Percentiles rank a stretch among this genome's conserved stretches.
Evolutionary conservation across 2,113 vertebrate genomes (phyloP).

Genomic region (Lepisosteus osseus): DNA sequence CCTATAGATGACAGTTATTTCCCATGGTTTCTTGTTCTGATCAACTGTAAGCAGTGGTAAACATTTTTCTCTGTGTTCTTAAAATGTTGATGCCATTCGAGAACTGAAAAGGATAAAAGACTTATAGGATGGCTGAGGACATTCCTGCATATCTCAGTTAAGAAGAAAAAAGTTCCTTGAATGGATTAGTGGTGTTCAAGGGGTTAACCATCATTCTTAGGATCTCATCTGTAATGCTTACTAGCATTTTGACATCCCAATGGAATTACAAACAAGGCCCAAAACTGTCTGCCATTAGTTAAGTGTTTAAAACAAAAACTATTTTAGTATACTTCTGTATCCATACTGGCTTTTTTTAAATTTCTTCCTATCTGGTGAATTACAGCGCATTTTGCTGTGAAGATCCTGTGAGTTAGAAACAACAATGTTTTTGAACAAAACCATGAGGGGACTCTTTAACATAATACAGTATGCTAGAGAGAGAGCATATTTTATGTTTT

Average conservation of each 20-base stretch:
- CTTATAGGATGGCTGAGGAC: conserved; percentile 27
- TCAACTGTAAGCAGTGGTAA: conserved; percentile 77
- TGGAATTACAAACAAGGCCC: conserved; percentile 71
- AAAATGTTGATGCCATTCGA: conserved; percentile 60
- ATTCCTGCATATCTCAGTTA: conserved; percentile 69
- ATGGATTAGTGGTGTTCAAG: conserved; percentile 36
- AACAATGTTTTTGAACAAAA: conserved; percentile 61
- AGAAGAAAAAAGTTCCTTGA: conserved; percentile 45
- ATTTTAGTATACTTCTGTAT: conserved; percentile 81
- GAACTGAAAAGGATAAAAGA: conserved; percentile 44
- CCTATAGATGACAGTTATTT: conserved; percentile 78
- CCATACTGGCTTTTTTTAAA: conserved; percentile 73
- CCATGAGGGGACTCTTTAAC: conserved; percentile 75
- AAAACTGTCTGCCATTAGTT: conserved; percentile 38
- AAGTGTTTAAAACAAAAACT: conserved; percentile 58
- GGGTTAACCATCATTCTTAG: conserved; percentile 59
- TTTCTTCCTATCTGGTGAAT: conserved; percentile 72
- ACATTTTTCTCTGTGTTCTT: conserved; percentile 67
- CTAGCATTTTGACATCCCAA: conserved; percentile 59
- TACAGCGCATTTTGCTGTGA: conserved; percentile 69
- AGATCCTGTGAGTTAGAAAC: conserved; percentile 56
- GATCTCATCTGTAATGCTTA: conserved; percentile 66
- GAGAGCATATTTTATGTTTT: conserved; percentile 77
- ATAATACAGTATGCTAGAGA: conserved; percentile 65
- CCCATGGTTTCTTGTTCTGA: conserved; percentile 62